Conservation (phyloP, 1,140 invertebrate species). For the Drosophila setifemur region DNA sequence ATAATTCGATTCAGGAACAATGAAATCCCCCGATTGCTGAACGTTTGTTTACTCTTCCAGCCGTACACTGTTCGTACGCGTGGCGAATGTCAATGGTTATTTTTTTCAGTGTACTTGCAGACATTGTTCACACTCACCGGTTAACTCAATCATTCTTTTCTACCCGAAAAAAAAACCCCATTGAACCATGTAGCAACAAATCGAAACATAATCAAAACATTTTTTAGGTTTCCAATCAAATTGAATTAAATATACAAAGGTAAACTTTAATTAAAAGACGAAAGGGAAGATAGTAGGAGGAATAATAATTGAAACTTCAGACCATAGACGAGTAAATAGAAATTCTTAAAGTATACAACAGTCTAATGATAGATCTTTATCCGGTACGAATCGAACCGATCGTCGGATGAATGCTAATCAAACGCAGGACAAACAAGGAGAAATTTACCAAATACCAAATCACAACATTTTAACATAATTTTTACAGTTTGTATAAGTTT, state of each 20-base stretch:
- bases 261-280: slow-evolving; percentile 55
- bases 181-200: slow-evolving; percentile 55
- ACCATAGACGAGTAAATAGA: slow-evolving; percentile 50
- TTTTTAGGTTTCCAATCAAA: slow-evolving; percentile 78
- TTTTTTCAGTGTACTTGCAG: slow-evolving; percentile 33
- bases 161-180: slow-evolving; percentile 23
- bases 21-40: slow-evolving; percentile 62
- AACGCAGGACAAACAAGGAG: slow-evolving; percentile 52
- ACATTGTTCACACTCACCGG: slow-evolving; percentile 18
- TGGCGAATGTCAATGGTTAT: slow-evolving; percentile 26
- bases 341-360: slow-evolving; percentile 65
- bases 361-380: slow-evolving; percentile 53
- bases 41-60: slow-evolving; percentile 41
- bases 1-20: slow-evolving; percentile 66
- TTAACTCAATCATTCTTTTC: slow-evolving; percentile 19
- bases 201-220: slow-evolving; percentile 81
- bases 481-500: slow-evolving; percentile 75
- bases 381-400: no score
- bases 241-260: slow-evolving; percentile 67
- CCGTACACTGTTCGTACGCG: slow-evolving; percentile 25
- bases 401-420: slow-evolving; percentile 65
- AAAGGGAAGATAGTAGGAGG: slow-evolving; percentile 5
- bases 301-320: slow-evolving; percentile 36
- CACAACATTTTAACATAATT: slow-evolving; percentile 76
- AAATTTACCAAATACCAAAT: slow-evolving; percentile 49